Percentiles rank a stretch among this genome's conserved stretches.
These are phyloP conservation scores for Melanchra persicariae DNA, from an alignment of 2,888 invertebrate genomes.

Conservation along the genomic window DNA sequence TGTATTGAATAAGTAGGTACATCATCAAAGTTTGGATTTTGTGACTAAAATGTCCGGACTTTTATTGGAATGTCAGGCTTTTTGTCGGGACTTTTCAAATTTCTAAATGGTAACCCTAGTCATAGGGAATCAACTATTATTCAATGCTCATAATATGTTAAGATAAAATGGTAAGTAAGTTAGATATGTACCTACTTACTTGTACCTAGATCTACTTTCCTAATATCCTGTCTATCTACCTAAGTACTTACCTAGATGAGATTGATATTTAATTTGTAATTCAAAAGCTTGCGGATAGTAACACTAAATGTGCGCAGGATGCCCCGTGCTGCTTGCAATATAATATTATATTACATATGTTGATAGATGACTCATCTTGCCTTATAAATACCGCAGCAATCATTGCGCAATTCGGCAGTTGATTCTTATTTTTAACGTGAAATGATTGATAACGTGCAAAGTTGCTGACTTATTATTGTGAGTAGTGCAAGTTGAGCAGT, in stretches of 20 bases:
- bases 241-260: background rate
- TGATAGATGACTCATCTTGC: conserved; percentile 21
- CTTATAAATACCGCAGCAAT: conserved; percentile 10
- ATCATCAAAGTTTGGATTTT: no score
- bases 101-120: no score
- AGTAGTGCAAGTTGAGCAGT: background rate
- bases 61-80: no score
- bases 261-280: background rate
- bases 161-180: no score
- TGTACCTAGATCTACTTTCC: no score
- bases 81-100: no score
- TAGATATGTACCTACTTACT: no score
- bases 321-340: conserved; percentile 12
- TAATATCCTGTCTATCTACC: no score
- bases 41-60: no score
- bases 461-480: background rate
- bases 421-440: background rate
- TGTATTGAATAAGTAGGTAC: no score
- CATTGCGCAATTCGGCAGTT: conserved; percentile 1
- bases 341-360: background rate
- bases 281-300: conserved; percentile 14
- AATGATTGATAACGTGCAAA: background rate
- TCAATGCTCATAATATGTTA: no score
- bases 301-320: conserved; percentile 17
- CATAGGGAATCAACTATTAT: no score